Evolutionary conservation across 2,888 invertebrate species (phyloP), one percentile per base, ranked within the genome.

Genomic region (Ectropis crepuscularia): DNA sequence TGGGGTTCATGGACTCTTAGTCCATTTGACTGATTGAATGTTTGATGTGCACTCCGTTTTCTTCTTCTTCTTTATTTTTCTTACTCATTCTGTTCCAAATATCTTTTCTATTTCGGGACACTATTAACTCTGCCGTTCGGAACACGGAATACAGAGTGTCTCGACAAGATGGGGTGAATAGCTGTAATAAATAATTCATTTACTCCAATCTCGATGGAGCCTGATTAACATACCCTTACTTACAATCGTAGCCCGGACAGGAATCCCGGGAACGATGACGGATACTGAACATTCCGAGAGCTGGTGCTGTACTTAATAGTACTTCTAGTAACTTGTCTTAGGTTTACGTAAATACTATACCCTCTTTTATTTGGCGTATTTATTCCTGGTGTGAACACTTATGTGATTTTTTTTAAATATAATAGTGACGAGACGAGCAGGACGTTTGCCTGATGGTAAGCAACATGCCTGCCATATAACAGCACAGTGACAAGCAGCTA

Each of bases 151-250:
- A 62, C 55, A 53, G 28, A 47, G 46, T 39, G 45, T 16, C 41
- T 67, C 66, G 60, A 65, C 63, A 60, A 64, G 68, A 68, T 63
- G 65, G 53, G 43, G 39, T 54, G 16, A 46, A 48, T 59, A 59
- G 64, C 55, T 36, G 49, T 47, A 48, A 69, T 72, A 67, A 68
- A 72, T 71, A 67, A 72, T 72, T 71, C 68, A 72, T 61, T 57
- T 59, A 58, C 63, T 64, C 55, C 59, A 57, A 64, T 63, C 61
- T 65, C 61, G 49, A 61, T 64, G 28, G 59, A 57, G 16, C 47
- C 38, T 47, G 51, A 64, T 64, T 59, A 59, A 57, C 58, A 58
- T 55, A 55, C 42, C 6, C 46, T 46, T 12, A n/a, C 38, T 12
- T 28, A 28, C 5, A 12, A 16, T 36, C 16, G 58, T 45, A 54